A percentile compares a stretch with the other conserved stretches of the same genome.
These are phyloP conservation scores for Progne subis DNA, from an alignment of 2,113 vertebrate species.

Conservation along the genomic window DNA sequence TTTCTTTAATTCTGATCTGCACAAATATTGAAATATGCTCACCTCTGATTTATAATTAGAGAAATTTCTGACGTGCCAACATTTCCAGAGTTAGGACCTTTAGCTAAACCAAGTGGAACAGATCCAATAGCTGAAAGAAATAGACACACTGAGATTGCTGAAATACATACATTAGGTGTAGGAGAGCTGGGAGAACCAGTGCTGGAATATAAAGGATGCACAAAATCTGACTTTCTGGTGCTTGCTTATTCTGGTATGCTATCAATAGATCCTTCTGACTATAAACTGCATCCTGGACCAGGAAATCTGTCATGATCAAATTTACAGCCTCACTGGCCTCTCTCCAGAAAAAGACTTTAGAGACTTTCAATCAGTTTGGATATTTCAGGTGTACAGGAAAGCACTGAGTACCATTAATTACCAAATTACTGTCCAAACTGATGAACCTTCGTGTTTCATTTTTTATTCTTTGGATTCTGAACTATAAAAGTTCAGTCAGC, in stretches of 20 bases:
- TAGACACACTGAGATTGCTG: not conserved
- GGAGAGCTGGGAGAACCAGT: not conserved
- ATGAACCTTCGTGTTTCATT: not conserved
- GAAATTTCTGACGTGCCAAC: not conserved
- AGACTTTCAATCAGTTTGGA: not conserved
- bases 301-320: not conserved
- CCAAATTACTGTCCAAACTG: not conserved
- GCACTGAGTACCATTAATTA: not conserved
- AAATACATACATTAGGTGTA: not conserved
- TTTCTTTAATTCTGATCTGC: not conserved
- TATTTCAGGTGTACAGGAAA: not conserved
- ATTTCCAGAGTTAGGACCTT: not conserved
- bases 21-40: not conserved
- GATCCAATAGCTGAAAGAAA: not conserved
- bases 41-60: not conserved
- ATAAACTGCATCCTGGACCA: not conserved
- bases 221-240: not conserved
- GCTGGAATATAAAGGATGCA: not conserved
- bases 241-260: not conserved
- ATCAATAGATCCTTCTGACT: not conserved
- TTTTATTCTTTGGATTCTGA: not conserved
- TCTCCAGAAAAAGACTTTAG: not conserved
- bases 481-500: not conserved
- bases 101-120: slow-evolving; percentile 7
- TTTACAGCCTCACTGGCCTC: not conserved